Evolutionary conservation across 2,113 vertebrate species (phyloP).

Genomic region (Pampusana beccarii): DNA sequence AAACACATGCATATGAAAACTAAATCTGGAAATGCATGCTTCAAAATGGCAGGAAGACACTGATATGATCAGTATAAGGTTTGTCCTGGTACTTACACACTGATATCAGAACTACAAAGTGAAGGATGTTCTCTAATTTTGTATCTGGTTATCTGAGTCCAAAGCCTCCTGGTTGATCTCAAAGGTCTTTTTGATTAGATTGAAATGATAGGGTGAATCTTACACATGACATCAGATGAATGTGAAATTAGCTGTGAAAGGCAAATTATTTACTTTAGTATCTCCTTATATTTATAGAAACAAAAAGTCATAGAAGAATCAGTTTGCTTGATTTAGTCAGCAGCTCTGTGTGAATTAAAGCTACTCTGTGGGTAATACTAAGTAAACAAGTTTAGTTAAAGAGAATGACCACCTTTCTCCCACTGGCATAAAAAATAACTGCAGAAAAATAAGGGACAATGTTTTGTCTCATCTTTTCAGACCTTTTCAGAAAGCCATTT

Average conservation of each 20-base stretch:
- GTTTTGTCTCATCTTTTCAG: neutral
- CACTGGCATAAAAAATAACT: neutral
- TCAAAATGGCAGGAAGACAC: neutral
- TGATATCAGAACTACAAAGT: neutral
- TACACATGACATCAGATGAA: neutral
- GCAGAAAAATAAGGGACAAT: neutral
- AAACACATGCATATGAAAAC: neutral
- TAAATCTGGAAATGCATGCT: neutral
- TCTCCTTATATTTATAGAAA: neutral
- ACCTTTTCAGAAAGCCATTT: neutral
- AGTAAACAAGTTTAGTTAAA: neutral
- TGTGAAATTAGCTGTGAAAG: conserved; percentile 17
- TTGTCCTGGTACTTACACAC: neutral
- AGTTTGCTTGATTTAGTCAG: neutral
- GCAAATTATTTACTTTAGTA: neutral
- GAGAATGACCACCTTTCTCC: neutral
- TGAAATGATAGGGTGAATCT: neutral
- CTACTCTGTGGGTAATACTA: neutral
- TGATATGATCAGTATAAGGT: neutral
- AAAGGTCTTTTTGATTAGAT: neutral
- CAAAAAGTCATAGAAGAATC: neutral
- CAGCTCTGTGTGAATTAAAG: neutral
- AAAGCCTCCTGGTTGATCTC: neutral
- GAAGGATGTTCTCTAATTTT: neutral
- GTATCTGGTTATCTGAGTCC: neutral